Evolutionary conservation across 2,888 invertebrate genomes (phyloP).

Genomic region (Heteropelma amictum): DNA sequence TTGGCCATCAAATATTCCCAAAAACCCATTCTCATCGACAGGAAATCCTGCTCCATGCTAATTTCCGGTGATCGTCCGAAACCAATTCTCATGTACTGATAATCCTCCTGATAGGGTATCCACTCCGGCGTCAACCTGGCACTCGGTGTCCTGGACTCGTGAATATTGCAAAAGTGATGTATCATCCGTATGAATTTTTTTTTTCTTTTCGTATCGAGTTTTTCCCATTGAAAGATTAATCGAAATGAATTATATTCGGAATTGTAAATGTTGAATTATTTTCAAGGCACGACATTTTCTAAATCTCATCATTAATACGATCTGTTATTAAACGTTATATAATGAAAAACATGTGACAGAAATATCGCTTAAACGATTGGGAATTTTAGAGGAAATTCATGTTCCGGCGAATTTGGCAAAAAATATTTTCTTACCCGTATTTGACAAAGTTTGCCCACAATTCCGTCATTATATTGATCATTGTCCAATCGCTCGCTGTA

Average conservation of each 20-base stretch:
- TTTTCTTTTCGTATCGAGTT: too few species aligned
- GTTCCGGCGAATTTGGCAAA: neutral
- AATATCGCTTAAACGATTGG: neutral
- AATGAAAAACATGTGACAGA: neutral
- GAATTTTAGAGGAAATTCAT: neutral
- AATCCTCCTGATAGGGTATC: slow-evolving; percentile 65
- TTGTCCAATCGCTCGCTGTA: slow-evolving; percentile 63
- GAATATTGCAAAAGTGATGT: neutral
- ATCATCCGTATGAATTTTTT: neutral
- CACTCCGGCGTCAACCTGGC: slow-evolving; percentile 62
- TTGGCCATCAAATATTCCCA: slow-evolving; percentile 66
- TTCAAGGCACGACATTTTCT: too few species aligned
- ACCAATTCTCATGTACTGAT: slow-evolving; percentile 68
- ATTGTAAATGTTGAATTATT: too few species aligned
- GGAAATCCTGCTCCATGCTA: slow-evolving; percentile 62
- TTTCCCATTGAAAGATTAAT: too few species aligned
- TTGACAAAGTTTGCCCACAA: slow-evolving; percentile 68
- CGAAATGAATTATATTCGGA: too few species aligned
- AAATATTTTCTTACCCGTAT: slow-evolving; percentile 65
- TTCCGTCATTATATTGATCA: slow-evolving; percentile 70
- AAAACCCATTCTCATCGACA: slow-evolving; percentile 67
- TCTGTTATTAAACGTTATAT: neutral
- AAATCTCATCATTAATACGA: too few species aligned
- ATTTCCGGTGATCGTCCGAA: slow-evolving; percentile 59
- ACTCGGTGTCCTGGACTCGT: slow-evolving; percentile 64